These are phyloP conservation scores for Timema podura DNA, from an alignment of 2,888 invertebrate genomes.

Conservation along the genomic window DNA sequence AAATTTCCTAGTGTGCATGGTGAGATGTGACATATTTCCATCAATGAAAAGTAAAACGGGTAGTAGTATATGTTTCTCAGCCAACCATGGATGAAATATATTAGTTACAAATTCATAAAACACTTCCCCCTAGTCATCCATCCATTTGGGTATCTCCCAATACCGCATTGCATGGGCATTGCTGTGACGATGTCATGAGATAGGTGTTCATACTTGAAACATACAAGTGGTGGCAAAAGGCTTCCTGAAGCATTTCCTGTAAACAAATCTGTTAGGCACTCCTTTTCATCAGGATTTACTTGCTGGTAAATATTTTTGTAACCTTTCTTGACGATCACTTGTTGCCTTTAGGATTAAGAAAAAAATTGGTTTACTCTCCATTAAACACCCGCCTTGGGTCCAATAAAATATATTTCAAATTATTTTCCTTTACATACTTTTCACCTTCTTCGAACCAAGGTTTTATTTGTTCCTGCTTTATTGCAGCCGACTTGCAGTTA, in stretches of 20 bases:
- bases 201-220: background rate
- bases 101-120: conserved; percentile 34
- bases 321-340: conserved; percentile 39
- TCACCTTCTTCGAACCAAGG: background rate
- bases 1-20: conserved; percentile 41
- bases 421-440: conserved; percentile 19
- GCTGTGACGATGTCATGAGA: background rate
- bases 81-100: conserved; percentile 32
- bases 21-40: conserved; percentile 35
- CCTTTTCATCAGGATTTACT: conserved; percentile 27
- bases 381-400: conserved; percentile 39
- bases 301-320: conserved; percentile 27
- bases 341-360: conserved; percentile 39
- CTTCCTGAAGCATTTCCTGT: conserved; percentile 36
- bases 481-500: conserved; percentile 35
- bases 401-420: conserved; percentile 33
- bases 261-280: conserved; percentile 14
- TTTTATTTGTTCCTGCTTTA: conserved; percentile 35
- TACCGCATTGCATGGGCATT: conserved; percentile 30
- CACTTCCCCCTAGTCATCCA: conserved; percentile 31
- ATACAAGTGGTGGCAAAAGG: conserved; percentile 31
- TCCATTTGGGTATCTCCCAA: conserved; percentile 31
- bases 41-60: conserved; percentile 34
- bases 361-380: conserved; percentile 43
- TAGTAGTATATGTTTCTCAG: conserved; percentile 34